Evolutionary conservation across 2,888 invertebrate genomes (phyloP), one percentile per base, ranked within the genome.

Genomic region (Thereva nobilitata): DNA sequence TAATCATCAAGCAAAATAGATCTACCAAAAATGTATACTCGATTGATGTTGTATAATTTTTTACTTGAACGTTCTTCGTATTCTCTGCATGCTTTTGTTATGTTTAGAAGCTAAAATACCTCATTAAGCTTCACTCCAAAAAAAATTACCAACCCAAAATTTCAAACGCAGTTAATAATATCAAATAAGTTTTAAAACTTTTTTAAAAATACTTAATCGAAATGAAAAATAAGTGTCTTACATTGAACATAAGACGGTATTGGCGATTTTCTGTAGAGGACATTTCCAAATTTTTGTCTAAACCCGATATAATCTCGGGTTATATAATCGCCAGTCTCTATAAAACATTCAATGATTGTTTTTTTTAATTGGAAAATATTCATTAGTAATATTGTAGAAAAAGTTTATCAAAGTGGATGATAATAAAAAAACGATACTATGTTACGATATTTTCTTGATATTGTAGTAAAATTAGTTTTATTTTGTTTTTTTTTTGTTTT

Each of bases 311-410:
- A 74, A 76, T 68, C 79, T 77, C 72, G 78, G 77, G 72, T 79
- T 79, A 73, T 78, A 77, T 71, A 79, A 74, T 73, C 78, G 77
- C 77, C 79, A 78, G 75, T 79, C 77, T 77, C 78, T 80, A 76
- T 74, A 75, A 75, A 70, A 50, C 50, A 40, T 40, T 41, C 71
- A 70, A 64, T 64, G 72, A 72, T 69, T 72, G 59, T 72, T 40
- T 12, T 64, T 41, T 41, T 68, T 57, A 55, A 42, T 67, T 67
- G 40, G 67, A 47, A 57, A 74, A 71, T 72, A 71, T 74, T 70
- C 49, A 61, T 61, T 61, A 61, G 61, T 61, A 61, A 1, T 8
- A 10, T 50, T 12, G n/a, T 61, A 12, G 41, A 23, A 44, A 9
- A 41, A 38, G 41, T 61, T 23, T 40, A 34, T 23, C 49, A 44